Evolutionary conservation across 2,113 vertebrate genomes (phyloP), one percentile per base, ranked within the genome.

Genomic region (Glareola pratincola): DNA sequence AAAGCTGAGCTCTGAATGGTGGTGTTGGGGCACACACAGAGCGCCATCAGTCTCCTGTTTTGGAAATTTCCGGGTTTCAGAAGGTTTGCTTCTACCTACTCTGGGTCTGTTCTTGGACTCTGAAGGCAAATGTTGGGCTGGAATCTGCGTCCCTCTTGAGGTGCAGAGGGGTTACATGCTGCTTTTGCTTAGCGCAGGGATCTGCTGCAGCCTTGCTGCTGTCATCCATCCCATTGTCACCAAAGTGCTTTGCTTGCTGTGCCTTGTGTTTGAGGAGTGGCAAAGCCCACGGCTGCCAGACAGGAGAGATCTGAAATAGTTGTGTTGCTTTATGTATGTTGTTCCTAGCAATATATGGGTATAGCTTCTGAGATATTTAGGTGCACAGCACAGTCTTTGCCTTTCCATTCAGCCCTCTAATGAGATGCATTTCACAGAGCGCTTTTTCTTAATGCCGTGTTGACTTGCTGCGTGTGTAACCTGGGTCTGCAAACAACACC

Each of bases 161-260:
- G n/a, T 1, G 3, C 30, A 17, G 66, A 13, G 47, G 34, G 43
- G 27, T 41, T 23, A 9, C 0, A 1, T 43, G 54, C 64, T 62
- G 20, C 13, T 43, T 50, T 66, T 13, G 23, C 36, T 53, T 15
- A 10, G 27, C 18, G 2, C 50, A 30, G 62, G 48, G 30, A 26
- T 32, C 56, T 6, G 7, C 9, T 23, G 6, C 16, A 32, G 56
- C 48, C 88, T 30, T 18, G 37, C 27, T 21, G 36, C 37, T 36
- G 9, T 41, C 50, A 9, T 19, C 48, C 50, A 9, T 19, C 50
- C 34, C 8, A 1, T 19, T 64, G 32, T 20, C 29, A 24, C 36
- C 29, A 2, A 43, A 60, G 26, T 2, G 20, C 51, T 85, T n/a
- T 39, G 50, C 45, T 37, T 8, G 50, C 27, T 47, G 29, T 10